Conservation (phyloP, 2,113 vertebrate genomes). For the Pantherophis guttatus region DNA sequence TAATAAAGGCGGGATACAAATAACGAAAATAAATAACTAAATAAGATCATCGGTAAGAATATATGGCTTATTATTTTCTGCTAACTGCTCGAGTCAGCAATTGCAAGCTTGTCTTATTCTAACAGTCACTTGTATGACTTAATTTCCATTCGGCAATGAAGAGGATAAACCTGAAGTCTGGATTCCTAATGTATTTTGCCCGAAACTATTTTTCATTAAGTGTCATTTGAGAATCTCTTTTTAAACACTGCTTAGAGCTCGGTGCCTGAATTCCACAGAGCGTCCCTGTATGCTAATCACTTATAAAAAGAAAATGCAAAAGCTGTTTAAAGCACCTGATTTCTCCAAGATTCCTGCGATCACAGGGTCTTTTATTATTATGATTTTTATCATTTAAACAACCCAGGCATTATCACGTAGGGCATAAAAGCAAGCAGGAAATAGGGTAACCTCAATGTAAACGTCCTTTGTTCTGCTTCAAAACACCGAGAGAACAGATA, state of each 20-base stretch:
- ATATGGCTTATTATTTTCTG: conserved; percentile 34
- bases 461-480: neutral
- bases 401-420: neutral
- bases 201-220: conserved; percentile 74
- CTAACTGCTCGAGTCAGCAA: conserved; percentile 51
- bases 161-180: conserved; percentile 54
- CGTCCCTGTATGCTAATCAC: conserved; percentile 57
- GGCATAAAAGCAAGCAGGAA: neutral
- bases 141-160: conserved; percentile 27
- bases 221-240: conserved; percentile 65
- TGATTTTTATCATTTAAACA: conserved; percentile 12
- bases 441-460: conserved; percentile 10
- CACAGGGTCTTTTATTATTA: conserved; percentile 9
- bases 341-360: conserved; percentile 31
- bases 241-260: conserved; percentile 67
- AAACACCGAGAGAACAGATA: neutral
- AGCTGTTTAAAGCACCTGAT: conserved; percentile 34
- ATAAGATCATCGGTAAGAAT: neutral
- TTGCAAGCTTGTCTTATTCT: conserved; percentile 21
- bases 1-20: neutral
- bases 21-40: neutral
- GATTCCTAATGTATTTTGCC: conserved; percentile 68
- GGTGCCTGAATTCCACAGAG: conserved; percentile 64
- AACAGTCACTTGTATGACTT: conserved; percentile 46
- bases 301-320: conserved; percentile 57